phyloP scores from a whole-genome alignment of 2,797 vertebrate genomes.

The Sciurus vulgaris region DNA sequence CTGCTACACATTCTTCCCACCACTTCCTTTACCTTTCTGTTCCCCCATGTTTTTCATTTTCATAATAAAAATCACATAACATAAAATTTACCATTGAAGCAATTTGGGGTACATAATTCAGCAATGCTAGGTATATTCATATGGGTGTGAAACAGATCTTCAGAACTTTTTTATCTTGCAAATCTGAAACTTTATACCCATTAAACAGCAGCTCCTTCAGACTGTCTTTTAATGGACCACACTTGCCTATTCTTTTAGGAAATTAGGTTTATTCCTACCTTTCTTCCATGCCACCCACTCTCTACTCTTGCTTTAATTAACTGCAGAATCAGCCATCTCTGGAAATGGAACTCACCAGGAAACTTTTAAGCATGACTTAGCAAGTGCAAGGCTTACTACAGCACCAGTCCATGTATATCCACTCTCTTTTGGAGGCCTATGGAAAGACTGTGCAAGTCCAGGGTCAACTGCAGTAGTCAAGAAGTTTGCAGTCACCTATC shows the following conservation, averaged over 20 bases:
- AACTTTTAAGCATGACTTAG: not conserved
- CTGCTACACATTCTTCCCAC: not conserved
- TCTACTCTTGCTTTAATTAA: constrained; percentile 9
- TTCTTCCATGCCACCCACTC: not conserved
- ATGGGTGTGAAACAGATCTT: not conserved
- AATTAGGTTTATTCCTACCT: not conserved
- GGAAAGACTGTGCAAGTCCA: not conserved
- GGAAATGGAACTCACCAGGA: constrained; percentile 1
- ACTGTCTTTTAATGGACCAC: not conserved
- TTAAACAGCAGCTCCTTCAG: not conserved
- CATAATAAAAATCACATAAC: not conserved
- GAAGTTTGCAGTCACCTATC: not conserved
- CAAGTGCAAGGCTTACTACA: not conserved
- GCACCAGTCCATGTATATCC: not conserved
- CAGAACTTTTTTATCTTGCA: not conserved
- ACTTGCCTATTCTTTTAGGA: not conserved
- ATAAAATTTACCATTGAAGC: not conserved
- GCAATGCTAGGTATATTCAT: not conserved
- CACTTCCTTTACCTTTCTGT: not conserved
- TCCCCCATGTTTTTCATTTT: not conserved
- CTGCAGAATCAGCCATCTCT: constrained; percentile 6
- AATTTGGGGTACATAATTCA: not conserved
- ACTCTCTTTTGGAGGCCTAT: not conserved
- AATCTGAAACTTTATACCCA: not conserved
- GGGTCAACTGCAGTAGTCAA: not conserved